Percentiles rank a stretch among this genome's conserved stretches.
phyloP scores from a whole-genome alignment of 2,888 invertebrate species.

The Thalpophila matura region DNA sequence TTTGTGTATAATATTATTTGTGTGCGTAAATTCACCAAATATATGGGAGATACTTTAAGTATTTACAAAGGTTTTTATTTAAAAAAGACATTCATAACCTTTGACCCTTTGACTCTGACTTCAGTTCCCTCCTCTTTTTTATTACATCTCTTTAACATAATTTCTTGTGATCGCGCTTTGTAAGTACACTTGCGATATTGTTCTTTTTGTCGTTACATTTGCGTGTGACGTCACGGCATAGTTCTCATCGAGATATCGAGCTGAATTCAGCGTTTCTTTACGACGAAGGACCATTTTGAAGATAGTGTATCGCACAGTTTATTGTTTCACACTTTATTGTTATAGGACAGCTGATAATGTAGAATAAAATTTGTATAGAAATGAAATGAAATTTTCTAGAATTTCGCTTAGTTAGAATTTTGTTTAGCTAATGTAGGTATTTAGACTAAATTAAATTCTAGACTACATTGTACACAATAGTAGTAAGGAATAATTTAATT shows the following conservation, averaged over 20 bases:
- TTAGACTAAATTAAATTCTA: slow-evolving; percentile 1
- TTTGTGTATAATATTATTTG: no score
- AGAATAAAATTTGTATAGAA: slow-evolving; percentile 39
- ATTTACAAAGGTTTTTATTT: not conserved
- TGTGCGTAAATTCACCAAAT: no score
- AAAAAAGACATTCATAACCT: slow-evolving; percentile 4
- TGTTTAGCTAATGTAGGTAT: not conserved
- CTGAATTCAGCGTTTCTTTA: slow-evolving; percentile 50
- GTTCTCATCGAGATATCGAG: slow-evolving; percentile 31
- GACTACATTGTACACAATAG: not conserved
- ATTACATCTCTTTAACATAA: slow-evolving; percentile 69
- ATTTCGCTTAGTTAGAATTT: slow-evolving; percentile 22
- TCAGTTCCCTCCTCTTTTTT: not conserved
- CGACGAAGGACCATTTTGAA: slow-evolving; percentile 39
- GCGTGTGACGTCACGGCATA: slow-evolving; percentile 45
- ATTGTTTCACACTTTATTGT: slow-evolving; percentile 56
- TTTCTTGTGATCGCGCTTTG: slow-evolving; percentile 63
- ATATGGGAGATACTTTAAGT: not conserved
- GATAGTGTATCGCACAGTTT: slow-evolving; percentile 56
- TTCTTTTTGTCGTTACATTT: slow-evolving; percentile 66
- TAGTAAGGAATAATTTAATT: not conserved
- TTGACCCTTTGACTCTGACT: slow-evolving; percentile 1
- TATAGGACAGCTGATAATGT: slow-evolving; percentile 53
- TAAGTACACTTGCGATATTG: slow-evolving; percentile 57
- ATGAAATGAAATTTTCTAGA: slow-evolving; percentile 26